phyloP scores from a whole-genome alignment of 2,797 vertebrate species.

The Mus minutoides region DNA sequence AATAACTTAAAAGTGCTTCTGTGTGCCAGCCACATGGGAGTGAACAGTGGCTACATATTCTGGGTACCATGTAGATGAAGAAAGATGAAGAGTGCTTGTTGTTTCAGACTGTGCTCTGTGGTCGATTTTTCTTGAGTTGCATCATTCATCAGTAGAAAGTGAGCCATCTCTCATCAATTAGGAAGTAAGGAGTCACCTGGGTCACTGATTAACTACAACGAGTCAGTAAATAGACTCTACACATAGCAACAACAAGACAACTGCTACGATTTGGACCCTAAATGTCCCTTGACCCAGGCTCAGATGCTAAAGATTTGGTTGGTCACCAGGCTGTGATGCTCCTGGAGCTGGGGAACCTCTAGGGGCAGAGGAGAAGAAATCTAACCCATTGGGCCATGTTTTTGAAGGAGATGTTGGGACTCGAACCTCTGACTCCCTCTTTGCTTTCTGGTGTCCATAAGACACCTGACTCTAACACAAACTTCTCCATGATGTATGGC shows the following conservation, averaged over 20 bases:
- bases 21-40: background rate
- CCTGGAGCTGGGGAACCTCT: background rate
- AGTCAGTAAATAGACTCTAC: background rate
- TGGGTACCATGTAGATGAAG: background rate
- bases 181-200: background rate
- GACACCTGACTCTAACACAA: background rate
- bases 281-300: background rate
- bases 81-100: background rate
- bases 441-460: background rate
- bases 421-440: background rate
- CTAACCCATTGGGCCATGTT: background rate
- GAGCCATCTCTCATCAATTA: background rate
- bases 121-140: background rate
- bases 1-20: background rate
- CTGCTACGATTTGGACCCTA: background rate
- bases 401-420: background rate
- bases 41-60: background rate
- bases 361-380: background rate
- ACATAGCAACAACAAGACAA: background rate
- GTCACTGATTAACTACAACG: background rate
- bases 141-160: background rate
- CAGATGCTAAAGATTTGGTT: background rate
- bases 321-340: background rate
- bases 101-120: background rate
- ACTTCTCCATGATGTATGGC: background rate